Percentiles rank a stretch among this genome's conserved stretches.
Conservation (phyloP, 2,888 invertebrate species). For the Gibbula magus region DNA sequence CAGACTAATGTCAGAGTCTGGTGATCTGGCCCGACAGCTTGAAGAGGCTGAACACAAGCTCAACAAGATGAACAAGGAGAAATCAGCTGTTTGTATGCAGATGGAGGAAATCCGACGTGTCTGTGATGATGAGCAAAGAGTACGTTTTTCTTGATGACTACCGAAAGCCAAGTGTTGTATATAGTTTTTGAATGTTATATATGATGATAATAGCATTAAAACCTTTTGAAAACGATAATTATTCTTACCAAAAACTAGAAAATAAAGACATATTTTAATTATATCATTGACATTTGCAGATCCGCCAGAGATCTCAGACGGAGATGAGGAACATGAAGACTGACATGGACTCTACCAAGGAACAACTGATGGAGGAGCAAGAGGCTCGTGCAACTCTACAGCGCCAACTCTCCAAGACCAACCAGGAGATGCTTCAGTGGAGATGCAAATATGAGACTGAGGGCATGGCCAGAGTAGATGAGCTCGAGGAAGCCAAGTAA, state of each 20-base stretch:
- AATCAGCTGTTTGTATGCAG: constrained; percentile 95
- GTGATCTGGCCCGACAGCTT: constrained; percentile 94
- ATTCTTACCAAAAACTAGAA: too few species aligned
- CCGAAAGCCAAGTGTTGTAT: too few species aligned
- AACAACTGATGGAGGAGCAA: constrained; percentile 99
- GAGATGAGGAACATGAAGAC: constrained; percentile 99
- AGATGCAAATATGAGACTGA: constrained; percentile 98
- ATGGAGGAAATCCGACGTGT: constrained; percentile 98
- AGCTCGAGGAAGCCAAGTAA: constrained; percentile 76
- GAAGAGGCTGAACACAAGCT: constrained; percentile 99
- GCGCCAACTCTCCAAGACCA: constrained; percentile 98
- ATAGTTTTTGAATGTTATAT: too few species aligned
- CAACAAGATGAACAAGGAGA: constrained; percentile 92
- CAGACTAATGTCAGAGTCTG: constrained; percentile 97
- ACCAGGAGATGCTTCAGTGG: constrained; percentile 97
- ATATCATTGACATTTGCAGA: constrained; percentile 30
- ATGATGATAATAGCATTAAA: too few species aligned
- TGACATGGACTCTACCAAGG: constrained; percentile 98
- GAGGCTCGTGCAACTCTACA: constrained; percentile 99
- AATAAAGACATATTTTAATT: too few species aligned
- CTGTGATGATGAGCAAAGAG: constrained; percentile 92
- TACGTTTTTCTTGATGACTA: constrained; percentile 58
- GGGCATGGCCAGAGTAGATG: constrained; percentile 78
- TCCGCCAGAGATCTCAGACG: constrained; percentile 72
- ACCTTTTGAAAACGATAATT: too few species aligned